Conservation (phyloP, 2,113 vertebrate genomes). For the Notothenia coriiceps region DNA sequence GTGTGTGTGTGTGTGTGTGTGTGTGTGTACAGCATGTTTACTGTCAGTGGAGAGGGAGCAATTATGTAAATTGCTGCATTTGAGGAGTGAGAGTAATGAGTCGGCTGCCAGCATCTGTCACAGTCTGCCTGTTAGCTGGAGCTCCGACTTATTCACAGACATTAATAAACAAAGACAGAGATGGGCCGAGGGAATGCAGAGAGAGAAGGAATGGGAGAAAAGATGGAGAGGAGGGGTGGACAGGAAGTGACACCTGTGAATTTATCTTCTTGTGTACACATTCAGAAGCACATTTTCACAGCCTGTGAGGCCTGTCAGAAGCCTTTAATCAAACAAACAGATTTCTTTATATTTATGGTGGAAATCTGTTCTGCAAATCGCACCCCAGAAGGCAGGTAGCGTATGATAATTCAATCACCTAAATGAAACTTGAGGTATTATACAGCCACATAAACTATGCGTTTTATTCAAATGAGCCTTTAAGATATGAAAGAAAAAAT, state of each 20-base stretch:
- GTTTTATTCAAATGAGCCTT: conserved; percentile 30
- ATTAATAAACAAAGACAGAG: conserved; percentile 12
- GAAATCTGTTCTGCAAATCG: conserved; percentile 9
- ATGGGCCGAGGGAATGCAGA: not conserved
- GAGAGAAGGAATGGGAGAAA: not conserved
- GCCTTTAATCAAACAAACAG: conserved; percentile 43
- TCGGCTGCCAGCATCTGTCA: conserved; percentile 53
- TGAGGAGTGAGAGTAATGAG: conserved; percentile 36
- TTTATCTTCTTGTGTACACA: conserved; percentile 3
- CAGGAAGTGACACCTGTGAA: conserved; percentile 23
- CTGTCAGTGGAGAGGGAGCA: not conserved
- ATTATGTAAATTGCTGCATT: conserved; percentile 57
- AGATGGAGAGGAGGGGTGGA: not conserved
- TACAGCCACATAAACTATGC: conserved; percentile 7
- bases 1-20: too few relatives aligned
- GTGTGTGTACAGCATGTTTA: too few relatives aligned
- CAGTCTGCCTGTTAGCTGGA: conserved; percentile 41
- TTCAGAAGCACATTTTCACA: conserved; percentile 20
- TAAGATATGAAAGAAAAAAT: conserved; percentile 24
- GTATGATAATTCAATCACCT: conserved; percentile 35
- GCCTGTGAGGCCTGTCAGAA: not conserved
- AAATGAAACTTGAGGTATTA: conserved; percentile 43
- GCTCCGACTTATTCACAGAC: conserved; percentile 42
- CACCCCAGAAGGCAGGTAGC: conserved; percentile 4
- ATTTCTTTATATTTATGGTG: conserved; percentile 5